Evolutionary conservation across 2,888 invertebrate species (phyloP).

Genomic region (Drosophila subsilvestris): DNA sequence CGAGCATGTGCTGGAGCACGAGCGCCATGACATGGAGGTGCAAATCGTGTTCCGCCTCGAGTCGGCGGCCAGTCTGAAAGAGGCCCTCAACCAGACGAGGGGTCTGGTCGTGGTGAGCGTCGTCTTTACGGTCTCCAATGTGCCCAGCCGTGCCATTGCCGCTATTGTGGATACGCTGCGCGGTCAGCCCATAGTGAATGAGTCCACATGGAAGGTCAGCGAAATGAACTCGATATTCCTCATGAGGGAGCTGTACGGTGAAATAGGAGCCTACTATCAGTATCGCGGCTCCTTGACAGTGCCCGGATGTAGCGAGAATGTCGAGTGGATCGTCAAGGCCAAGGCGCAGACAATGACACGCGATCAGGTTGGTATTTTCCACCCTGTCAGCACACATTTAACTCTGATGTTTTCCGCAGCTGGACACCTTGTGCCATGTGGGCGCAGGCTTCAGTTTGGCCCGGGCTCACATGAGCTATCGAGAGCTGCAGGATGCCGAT

Average conservation of each 20-base stretch:
- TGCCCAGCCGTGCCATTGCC: not conserved
- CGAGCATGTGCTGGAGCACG: not conserved
- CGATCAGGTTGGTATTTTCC: not conserved
- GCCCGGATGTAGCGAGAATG: not conserved
- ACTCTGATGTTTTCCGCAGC: not conserved
- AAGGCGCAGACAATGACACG: not conserved
- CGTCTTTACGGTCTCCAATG: not conserved
- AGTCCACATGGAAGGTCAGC: not conserved
- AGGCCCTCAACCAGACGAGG: not conserved
- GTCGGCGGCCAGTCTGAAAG: not conserved
- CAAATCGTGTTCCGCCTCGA: not conserved
- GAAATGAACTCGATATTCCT: slow-evolving; percentile 1
- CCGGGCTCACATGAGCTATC: not conserved
- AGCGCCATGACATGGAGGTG: not conserved
- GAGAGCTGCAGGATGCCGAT: not conserved
- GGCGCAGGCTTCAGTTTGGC: not conserved
- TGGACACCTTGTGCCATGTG: not conserved
- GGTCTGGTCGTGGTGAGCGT: not conserved
- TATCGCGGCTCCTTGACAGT: not conserved
- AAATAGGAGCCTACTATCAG: not conserved
- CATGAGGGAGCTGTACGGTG: not conserved
- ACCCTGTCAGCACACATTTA: not conserved
- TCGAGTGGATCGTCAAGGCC: not conserved
- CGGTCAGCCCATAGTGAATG: not conserved
- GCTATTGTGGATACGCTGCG: slow-evolving; percentile 1